Evolutionary conservation across 2,113 vertebrate species (phyloP), one percentile per base, ranked within the genome.

Genomic region (Lophura nycthemera): DNA sequence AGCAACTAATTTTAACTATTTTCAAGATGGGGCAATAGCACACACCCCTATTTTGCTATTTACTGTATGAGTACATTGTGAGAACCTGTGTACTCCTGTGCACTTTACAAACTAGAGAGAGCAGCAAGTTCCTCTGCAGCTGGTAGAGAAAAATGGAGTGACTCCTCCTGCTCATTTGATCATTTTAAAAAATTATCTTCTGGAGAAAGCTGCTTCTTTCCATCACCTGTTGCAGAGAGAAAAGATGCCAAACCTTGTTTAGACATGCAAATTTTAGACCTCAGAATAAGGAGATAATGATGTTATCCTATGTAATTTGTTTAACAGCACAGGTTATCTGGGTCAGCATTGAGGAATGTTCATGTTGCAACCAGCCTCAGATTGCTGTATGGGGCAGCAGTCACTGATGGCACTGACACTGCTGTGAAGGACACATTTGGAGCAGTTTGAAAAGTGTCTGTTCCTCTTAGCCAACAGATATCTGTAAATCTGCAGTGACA

Each of bases 291-390:
- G 50, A 88, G 60, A 64, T 90, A 93, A 96, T 88, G 88, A 91
- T 88, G 83, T 90, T 94, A 74, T 32, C 72, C 56, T 64, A 42
- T 80, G 64, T 90, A 77, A 94, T 86, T 83, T 81, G 69, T 80
- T 91, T 67, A 90, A 74, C 40, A 93, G 92, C 54, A 38, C 13
- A 52, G 88, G 88, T 91, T 96, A 94, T 96, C 86, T 95, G 90
- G 95, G 92, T 89, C 93, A 91, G 48, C 3, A 0, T 12, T 73
- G 82, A 57, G 78, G 76, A 90, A 64, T 32, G 43, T 84, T 89
- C 78, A 71, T 69, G 69, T 77, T 84, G 54, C 74, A 89, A 8
- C 3, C 1, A 36, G 71, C 73, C 63, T 65, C 54, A 15, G 77
- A 32, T 11, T 56, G 79, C 74, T 73, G 36, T 45, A 63, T 84